Base-by-base conservation (phyloP, 2,888 invertebrate species). In the Automeris io region DNA sequence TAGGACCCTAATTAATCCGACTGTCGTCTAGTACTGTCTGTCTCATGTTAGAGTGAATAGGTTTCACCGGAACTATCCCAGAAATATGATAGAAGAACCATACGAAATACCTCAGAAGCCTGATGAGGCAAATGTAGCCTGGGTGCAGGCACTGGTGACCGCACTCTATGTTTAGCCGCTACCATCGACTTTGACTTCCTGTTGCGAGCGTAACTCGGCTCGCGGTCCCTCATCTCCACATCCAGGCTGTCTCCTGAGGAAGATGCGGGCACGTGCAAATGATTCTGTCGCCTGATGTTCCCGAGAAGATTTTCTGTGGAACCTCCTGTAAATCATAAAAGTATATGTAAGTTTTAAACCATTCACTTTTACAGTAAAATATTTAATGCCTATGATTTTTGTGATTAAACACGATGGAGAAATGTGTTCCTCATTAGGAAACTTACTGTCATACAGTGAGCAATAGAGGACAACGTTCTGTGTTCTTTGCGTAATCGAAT, bases 231-330 rank as follows among this genome's bases (percentile, higher is more conserved):
- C 22, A 83, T 64, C 54, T 85, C 85, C 35, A 85, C 70, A 39
- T 86, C 83, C 26, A 85, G 61, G 44, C 82, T 85, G 62, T 85
- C 85, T 4, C 85, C 85, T 0, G 85, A 85, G 0, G 85, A 83
- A 0, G 82, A 82, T 0, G 81, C 67, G 2, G 80, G 80, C 0
- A 85, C 61, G 40, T 73, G 74, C 6, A 82, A 62, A 44, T 78
- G 68, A 43, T 54, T 74, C 1, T 83, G 82, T 18, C 83, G 57
- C 9, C 79, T 52, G 1, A 49, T 50, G 26, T 62, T 57, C 2
- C 52, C 54, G 3, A 58, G 54, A 2, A 85, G 67, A 51, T 85
- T 83, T 51, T 86, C 85, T 5, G 80, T 74, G 1, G 86, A 86
- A 9, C 81, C 82, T 8, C 83, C 85, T 86, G 73, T 36, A 77